Percentiles rank a stretch among this genome's conserved stretches.
Conservation (phyloP, 2,797 vertebrate genomes). For the Cyprinodon diabolis region DNA sequence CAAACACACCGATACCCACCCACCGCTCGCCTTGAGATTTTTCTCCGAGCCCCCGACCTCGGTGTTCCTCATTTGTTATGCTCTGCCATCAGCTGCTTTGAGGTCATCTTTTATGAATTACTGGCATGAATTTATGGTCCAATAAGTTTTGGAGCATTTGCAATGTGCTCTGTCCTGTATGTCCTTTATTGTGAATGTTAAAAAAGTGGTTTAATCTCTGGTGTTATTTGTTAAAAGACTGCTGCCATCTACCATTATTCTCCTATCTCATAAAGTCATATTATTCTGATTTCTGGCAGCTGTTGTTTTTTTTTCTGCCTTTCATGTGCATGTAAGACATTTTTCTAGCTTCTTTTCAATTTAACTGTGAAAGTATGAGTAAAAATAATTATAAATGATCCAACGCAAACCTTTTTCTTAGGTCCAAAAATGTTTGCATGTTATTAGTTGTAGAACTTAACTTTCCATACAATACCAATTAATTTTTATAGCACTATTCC, state of each 20-base stretch:
- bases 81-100: constrained; percentile 41
- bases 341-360: background rate
- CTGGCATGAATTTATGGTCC: constrained; percentile 55
- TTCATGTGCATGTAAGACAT: background rate
- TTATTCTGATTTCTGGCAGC: constrained; percentile 12
- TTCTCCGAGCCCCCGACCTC: constrained; percentile 33
- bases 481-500: no score
- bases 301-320: constrained; percentile 4
- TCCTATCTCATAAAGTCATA: constrained; percentile 26
- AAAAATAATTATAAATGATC: background rate
- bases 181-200: constrained; percentile 49
- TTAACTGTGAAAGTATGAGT: background rate
- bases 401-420: background rate
- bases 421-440: background rate
- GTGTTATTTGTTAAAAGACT: constrained; percentile 49
- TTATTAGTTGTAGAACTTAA: background rate
- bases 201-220: constrained; percentile 45
- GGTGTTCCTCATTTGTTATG: constrained; percentile 54
- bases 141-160: constrained; percentile 57
- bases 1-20: constrained; percentile 22
- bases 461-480: no score
- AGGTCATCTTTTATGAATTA: constrained; percentile 73
- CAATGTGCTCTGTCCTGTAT: constrained; percentile 23
- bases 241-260: constrained; percentile 16
- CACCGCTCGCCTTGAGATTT: background rate